A percentile compares a stretch with the other conserved stretches of the same genome.
phyloP scores from a whole-genome alignment of 2,888 invertebrate genomes.

The Cerceris rybyensis region DNA sequence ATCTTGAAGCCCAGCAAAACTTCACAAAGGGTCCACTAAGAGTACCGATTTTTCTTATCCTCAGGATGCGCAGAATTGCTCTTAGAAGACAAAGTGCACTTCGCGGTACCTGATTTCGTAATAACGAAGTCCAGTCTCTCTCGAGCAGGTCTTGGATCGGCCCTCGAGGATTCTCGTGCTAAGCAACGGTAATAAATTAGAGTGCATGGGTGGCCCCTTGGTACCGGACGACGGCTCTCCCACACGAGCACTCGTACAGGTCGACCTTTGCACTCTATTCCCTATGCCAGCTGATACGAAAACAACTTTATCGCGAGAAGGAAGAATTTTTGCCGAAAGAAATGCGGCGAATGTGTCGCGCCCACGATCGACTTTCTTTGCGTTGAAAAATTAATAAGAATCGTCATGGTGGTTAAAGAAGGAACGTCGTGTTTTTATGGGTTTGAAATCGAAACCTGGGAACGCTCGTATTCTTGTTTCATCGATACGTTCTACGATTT shows the following conservation, averaged over 20 bases:
- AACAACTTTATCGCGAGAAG: constrained; percentile 46
- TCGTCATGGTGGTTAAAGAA: too few species aligned
- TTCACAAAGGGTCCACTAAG: too few species aligned
- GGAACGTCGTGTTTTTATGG: too few species aligned
- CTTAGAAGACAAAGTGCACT: constrained; percentile 14
- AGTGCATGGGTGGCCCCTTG: constrained; percentile 59
- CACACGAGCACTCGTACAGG: constrained; percentile 35
- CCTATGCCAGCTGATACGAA: constrained; percentile 38
- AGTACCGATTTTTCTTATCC: constrained; percentile 1
- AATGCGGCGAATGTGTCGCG: constrained; percentile 8
- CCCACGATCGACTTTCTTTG: constrained; percentile 7
- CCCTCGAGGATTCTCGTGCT: constrained; percentile 47
- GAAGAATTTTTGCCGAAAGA: constrained; percentile 16
- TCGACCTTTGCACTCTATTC: constrained; percentile 53
- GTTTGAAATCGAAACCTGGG: too few species aligned
- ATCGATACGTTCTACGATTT: not conserved
- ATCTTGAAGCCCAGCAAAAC: too few species aligned
- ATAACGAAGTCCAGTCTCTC: not conserved
- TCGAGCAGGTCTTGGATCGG: constrained; percentile 19
- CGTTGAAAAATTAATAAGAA: constrained; percentile 37
- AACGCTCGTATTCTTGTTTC: not conserved
- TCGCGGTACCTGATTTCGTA: not conserved
- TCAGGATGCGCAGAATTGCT: constrained; percentile 1
- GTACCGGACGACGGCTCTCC: constrained; percentile 38
- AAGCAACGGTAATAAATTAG: constrained; percentile 62